phyloP scores from a whole-genome alignment of 1,140 invertebrate species.

The Sarcophaga peregrina region DNA sequence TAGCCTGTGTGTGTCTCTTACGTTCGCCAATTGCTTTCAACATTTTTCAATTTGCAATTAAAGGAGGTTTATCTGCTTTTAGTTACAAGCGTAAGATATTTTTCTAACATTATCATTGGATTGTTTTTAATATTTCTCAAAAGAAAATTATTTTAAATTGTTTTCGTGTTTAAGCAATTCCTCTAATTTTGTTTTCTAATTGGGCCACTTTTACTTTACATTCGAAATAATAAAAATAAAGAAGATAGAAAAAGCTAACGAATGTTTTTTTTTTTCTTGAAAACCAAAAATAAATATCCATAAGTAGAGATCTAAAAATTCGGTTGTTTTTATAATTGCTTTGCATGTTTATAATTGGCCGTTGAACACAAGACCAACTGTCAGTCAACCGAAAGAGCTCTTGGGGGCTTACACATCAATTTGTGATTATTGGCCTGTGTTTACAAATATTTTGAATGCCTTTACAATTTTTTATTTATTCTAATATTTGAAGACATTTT shows the following conservation, averaged over 20 bases:
- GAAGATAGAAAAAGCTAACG: too few relatives aligned
- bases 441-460: conserved; percentile 27
- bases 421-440: background rate
- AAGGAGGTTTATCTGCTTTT: conserved; percentile 31
- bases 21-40: background rate
- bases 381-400: background rate
- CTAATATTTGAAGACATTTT: background rate
- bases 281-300: too few relatives aligned
- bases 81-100: conserved; percentile 38
- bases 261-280: too few relatives aligned
- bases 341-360: conserved; percentile 32
- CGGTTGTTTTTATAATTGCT: conserved; percentile 13
- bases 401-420: background rate
- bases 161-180: conserved; percentile 39
- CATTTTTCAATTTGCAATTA: conserved; percentile 39
- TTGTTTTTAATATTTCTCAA: conserved; percentile 22
- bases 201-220: background rate
- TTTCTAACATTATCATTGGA: conserved; percentile 4
- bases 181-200: background rate
- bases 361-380: background rate
- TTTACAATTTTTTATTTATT: background rate
- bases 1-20: background rate
- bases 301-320: background rate
- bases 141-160: conserved; percentile 40
- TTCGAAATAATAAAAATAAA: too few relatives aligned